Conservation (phyloP, 2,113 vertebrate genomes). For the Excalfactoria chinensis region DNA sequence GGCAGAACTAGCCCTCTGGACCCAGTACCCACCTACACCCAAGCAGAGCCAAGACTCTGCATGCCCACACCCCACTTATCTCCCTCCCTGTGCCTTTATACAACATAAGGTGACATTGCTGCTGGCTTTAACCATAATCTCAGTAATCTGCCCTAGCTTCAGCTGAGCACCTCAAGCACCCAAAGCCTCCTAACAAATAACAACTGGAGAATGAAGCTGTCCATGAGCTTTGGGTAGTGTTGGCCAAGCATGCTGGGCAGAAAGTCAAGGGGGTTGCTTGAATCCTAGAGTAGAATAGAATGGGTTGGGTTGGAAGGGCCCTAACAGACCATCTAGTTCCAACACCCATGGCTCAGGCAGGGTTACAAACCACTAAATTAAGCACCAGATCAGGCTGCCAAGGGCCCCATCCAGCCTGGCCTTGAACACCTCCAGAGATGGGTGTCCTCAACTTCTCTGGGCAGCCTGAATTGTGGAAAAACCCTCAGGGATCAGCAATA, state of each 20-base stretch:
- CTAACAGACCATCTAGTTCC: no score
- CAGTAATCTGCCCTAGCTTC: not conserved
- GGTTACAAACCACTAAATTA: no score
- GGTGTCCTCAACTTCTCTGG: no score
- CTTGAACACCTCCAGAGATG: no score
- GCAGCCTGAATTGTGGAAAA: not conserved
- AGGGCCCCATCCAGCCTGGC: no score
- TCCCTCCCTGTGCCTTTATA: not conserved
- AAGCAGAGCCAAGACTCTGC: not conserved
- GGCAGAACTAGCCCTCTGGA: not conserved
- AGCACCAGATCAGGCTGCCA: no score
- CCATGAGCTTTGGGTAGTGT: rapidly evolving
- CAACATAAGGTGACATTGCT: rapidly evolving
- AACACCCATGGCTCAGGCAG: no score
- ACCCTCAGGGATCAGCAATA: rapidly evolving
- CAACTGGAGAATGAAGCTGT: rapidly evolving
- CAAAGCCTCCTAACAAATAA: not conserved
- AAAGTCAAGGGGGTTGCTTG: not conserved
- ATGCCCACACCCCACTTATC: not conserved
- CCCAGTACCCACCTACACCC: not conserved
- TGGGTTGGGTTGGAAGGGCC: no score
- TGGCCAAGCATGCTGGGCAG: rapidly evolving
- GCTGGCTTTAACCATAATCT: not conserved
- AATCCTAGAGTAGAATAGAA: no score
- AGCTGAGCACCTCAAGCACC: not conserved